Evolutionary conservation across 2,113 vertebrate species (phyloP).

Genomic region (Taurulus bubalis): DNA sequence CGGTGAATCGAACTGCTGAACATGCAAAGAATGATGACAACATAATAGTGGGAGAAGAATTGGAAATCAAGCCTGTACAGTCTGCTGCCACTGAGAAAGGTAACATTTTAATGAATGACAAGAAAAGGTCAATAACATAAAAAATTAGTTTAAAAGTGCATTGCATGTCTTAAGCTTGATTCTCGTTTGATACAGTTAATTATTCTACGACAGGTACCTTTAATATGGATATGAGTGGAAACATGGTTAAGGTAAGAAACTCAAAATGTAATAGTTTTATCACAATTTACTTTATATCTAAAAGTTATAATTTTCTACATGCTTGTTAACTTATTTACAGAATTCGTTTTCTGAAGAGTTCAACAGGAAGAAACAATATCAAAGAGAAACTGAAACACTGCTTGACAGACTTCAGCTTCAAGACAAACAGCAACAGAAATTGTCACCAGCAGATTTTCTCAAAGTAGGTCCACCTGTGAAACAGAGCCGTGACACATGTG

Average conservation of each 20-base stretch:
- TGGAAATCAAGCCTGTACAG: neutral
- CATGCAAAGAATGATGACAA: neutral
- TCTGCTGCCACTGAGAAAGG: neutral
- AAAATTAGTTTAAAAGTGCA: neutral
- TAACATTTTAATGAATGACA: neutral
- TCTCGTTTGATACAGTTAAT: neutral
- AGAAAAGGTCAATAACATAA: no score
- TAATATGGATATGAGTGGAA: neutral
- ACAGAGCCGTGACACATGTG: constrained; percentile 33
- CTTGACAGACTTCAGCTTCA: constrained; percentile 54
- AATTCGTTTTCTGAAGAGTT: neutral
- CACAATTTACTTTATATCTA: neutral
- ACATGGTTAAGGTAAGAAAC: constrained; percentile 16
- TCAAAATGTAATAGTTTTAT: neutral
- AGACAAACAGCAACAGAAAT: constrained; percentile 52
- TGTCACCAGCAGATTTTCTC: constrained; percentile 71
- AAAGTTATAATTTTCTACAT: neutral
- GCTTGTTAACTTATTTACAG: neutral
- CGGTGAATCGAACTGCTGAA: neutral
- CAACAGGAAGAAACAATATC: neutral
- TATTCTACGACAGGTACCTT: neutral
- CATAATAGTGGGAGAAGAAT: neutral
- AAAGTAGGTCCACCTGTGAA: constrained; percentile 54
- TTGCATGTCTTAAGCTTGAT: neutral
- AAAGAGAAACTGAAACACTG: constrained; percentile 12